These are phyloP conservation scores for Anthophora plumipes DNA, from an alignment of 2,888 invertebrate species.

Conservation along the genomic window DNA sequence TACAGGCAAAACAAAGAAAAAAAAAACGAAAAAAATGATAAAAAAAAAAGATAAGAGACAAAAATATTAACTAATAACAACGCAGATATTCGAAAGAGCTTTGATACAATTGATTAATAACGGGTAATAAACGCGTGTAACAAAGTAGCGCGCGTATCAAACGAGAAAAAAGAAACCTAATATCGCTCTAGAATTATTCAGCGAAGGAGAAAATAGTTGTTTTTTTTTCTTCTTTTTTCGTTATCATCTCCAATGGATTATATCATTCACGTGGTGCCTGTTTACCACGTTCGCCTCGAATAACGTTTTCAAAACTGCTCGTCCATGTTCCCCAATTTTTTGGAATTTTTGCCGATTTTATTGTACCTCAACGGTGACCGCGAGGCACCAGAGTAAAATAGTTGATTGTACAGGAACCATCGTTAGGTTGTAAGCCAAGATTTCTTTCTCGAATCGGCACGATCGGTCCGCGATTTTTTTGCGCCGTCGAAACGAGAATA, in stretches of 20 bases:
- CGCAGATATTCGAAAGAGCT: too few species aligned
- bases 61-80: too few species aligned
- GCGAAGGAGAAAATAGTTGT: too few species aligned
- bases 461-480: not conserved
- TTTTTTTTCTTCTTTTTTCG: constrained; percentile 35
- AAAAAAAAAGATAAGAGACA: not conserved
- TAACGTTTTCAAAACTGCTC: constrained; percentile 37
- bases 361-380: not conserved
- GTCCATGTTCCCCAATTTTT: not conserved
- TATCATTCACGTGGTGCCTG: constrained; percentile 36
- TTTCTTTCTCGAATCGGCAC: constrained; percentile 34
- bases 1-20: constrained; percentile 11
- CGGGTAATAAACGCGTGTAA: too few species aligned
- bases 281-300: constrained; percentile 30
- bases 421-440: constrained; percentile 34
- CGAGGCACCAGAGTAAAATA: constrained; percentile 7
- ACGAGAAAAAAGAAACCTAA: constrained; percentile 11
- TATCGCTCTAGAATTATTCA: too few species aligned
- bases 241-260: constrained; percentile 16
- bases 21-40: constrained; percentile 5
- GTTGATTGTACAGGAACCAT: constrained; percentile 32
- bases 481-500: not conserved
- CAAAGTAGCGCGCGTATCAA: not conserved
- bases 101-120: too few species aligned
- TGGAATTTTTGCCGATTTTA: not conserved